Evolutionary conservation across 2,797 vertebrate species (phyloP), one percentile per base, ranked within the genome.

Genomic region (Lagocephalus sceleratus): DNA sequence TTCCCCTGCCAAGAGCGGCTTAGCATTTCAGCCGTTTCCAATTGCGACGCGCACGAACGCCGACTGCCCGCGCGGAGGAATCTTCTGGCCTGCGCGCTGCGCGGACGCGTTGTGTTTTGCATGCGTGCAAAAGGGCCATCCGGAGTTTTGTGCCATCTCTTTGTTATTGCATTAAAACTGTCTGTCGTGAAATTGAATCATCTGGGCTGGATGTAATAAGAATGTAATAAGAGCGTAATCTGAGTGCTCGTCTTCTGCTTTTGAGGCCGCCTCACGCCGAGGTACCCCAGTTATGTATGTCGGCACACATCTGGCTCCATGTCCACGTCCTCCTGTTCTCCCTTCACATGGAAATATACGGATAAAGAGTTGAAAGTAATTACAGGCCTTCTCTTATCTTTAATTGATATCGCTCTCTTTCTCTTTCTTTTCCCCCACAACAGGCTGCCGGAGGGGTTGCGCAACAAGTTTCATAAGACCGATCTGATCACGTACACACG

Each of bases 11-110:
- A 81, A 29, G 59, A 23, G 54, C 58, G 65, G 73, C 68, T 82
- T 60, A 51, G 66, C n/a, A 44, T 75, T 71, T 78, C 76, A 84
- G 71, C 75, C 76, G 64, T 83, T 87, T 84, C 73, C 83, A 84
- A 84, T 82, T 79, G 70, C 61, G 60, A 64, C 51, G 2, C 43
- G 51, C 71, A 68, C 69, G 23, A 61, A 26, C 57, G 70, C 57
- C n/a, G n/a, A 51, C 61, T 58, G 25, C 25, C 25, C 26, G 51
- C 25, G 56, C 46, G 48, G 57, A 63, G 51, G 61, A 53, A 35
- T 52, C 39, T 60, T 49, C 40, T 25, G 35, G 51, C 67, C 40
- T 61, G 51, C 38, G 40, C 53, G 62, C 35, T 46, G 56, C 19
- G 40, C 25, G 57, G 10, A 69, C 48, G 2, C 17, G 45, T 48